These are phyloP conservation scores for Garrulus glandarius DNA, from an alignment of 2,797 vertebrate species.

Conservation along the genomic window DNA sequence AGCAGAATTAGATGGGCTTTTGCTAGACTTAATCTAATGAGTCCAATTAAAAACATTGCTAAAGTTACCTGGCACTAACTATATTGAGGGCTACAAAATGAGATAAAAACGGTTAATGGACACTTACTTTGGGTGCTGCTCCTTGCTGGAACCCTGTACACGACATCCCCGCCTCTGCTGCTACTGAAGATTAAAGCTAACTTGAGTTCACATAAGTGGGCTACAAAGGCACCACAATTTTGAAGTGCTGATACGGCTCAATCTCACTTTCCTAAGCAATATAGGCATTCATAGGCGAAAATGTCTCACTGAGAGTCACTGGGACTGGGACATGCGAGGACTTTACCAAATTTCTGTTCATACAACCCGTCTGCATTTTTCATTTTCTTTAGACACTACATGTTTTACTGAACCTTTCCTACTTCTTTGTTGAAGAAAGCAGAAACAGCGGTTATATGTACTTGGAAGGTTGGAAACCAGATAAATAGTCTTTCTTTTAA, in stretches of 20 bases:
- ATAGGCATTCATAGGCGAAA: neutral
- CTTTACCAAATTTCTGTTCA: neutral
- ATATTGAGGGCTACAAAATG: neutral
- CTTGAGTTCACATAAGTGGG: accelerated
- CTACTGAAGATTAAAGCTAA: neutral
- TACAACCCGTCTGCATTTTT: neutral
- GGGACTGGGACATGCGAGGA: neutral
- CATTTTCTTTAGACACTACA: neutral
- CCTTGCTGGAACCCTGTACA: neutral
- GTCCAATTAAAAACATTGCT: neutral
- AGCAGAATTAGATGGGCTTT: neutral
- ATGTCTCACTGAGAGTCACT: neutral
- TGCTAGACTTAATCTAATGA: neutral
- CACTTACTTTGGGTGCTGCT: neutral
- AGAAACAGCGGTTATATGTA: neutral
- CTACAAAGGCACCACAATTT: neutral
- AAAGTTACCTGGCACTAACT: neutral
- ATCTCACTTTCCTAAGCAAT: neutral
- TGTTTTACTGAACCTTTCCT: neutral
- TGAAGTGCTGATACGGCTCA: neutral
- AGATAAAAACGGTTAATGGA: neutral
- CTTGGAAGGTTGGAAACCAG: neutral
- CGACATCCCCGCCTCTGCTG: neutral
- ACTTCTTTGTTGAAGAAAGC: neutral
- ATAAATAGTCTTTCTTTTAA: neutral